Evolutionary conservation across 2,113 vertebrate genomes (phyloP), one percentile per base, ranked within the genome.

Genomic region (Stigmatopora nigra): DNA sequence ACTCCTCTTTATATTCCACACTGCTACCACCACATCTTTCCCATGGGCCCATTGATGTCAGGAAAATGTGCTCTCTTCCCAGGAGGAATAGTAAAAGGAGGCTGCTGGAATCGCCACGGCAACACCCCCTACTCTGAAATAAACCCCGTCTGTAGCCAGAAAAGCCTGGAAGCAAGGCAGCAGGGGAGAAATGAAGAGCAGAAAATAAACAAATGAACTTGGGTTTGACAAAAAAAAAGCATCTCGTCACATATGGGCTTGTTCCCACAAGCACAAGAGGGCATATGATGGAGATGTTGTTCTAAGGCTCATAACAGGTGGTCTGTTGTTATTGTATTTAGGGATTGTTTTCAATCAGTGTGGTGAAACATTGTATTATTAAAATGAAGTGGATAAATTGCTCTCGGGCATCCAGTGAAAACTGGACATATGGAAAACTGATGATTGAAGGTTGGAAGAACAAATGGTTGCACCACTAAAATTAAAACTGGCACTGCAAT

Each of bases 41-140:
- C 68, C 46, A 60, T 68, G 20, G 38, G 52, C 67, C 70, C 73
- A 80, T 65, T 76, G 79, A 82, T 89, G 88, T 89, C 90, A 90
- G 78, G 78, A 88, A 88, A 91, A 90, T 80, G 87, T 89, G 90
- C 76, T 82, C 62, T 70, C 82, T 91, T 91, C 88, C 83, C 89
- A 91, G 82, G 59, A 61, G 59, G 41, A 61, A 44, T 44, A 84
- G 72, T 77, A 87, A 78, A 83, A 78, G 25, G 75, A 70, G 75
- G 75, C 82, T 8, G 52, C 59, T 65, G 45, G 63, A 75, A 85
- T 86, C 65, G 48, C 84, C 82, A 82, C 70, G 63, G 83, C 78
- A 78, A 87, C 82, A 36, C 36, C 59, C 36, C 41, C 53, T 44
- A 20, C 61, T n/a, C 58, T 19, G 22, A 69, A 63, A 74, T 66